These are phyloP conservation scores for Clistopyga incitator DNA, from an alignment of 2,888 invertebrate species.

Conservation along the genomic window DNA sequence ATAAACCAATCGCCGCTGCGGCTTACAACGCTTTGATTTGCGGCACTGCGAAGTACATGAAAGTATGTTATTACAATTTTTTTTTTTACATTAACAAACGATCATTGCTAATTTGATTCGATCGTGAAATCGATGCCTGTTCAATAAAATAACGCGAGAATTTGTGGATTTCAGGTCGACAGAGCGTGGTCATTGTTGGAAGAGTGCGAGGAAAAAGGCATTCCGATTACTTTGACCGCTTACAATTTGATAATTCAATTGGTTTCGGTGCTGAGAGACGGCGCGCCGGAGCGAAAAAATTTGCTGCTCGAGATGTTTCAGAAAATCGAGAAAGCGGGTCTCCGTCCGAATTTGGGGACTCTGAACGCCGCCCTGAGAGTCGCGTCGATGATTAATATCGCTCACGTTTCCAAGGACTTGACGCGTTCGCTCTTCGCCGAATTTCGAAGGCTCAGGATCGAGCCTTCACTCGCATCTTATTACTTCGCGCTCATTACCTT, in stretches of 20 bases:
- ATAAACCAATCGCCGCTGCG: conserved; percentile 86
- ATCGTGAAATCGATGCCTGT: background rate
- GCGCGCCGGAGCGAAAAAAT: conserved; percentile 87
- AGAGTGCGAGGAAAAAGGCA: conserved; percentile 88
- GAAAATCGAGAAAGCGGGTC: conserved; percentile 87
- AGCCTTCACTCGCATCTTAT: conserved; percentile 91
- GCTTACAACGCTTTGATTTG: conserved; percentile 92
- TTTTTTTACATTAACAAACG: background rate
- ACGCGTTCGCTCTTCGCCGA: conserved; percentile 87
- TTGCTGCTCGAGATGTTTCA: conserved; percentile 87
- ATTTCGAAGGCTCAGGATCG: conserved; percentile 88
- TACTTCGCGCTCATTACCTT: conserved; percentile 89
- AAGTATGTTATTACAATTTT: conserved; percentile 84
- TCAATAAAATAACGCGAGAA: background rate
- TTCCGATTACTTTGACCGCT: conserved; percentile 88
- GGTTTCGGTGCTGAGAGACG: conserved; percentile 88
- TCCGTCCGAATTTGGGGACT: conserved; percentile 89
- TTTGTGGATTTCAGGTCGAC: conserved; percentile 85
- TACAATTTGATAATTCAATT: conserved; percentile 90
- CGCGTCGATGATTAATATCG: conserved; percentile 84
- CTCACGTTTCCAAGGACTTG: conserved; percentile 83
- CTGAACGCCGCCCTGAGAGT: conserved; percentile 88
- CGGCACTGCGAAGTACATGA: conserved; percentile 92
- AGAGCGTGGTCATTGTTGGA: conserved; percentile 88
- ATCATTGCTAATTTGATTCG: background rate